A percentile compares a stretch with the other conserved stretches of the same genome.
These are phyloP conservation scores for Macaca mulatta DNA, from an alignment of 2,113 vertebrate genomes.

Conservation along the genomic window DNA sequence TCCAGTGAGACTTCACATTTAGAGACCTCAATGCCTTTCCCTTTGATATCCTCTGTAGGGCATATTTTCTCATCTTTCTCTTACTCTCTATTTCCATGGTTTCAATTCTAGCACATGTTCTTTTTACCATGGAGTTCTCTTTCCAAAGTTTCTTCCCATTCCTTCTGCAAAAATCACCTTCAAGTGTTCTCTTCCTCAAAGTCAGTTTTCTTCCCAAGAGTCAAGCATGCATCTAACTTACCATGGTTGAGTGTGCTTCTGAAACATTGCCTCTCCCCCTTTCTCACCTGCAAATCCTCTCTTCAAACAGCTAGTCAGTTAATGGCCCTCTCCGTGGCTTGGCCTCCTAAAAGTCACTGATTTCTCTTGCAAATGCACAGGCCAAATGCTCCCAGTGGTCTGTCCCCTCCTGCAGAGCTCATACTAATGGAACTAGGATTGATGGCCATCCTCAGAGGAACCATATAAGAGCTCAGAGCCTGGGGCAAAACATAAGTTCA, in stretches of 20 bases:
- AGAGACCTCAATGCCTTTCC: not conserved
- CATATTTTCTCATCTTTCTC: not conserved
- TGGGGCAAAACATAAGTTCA: not conserved
- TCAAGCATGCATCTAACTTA: not conserved
- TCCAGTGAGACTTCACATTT: not conserved
- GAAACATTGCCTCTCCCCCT: not conserved
- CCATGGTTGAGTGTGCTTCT: not conserved
- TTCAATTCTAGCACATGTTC: not conserved
- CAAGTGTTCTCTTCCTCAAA: not conserved
- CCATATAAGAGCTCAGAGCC: not conserved
- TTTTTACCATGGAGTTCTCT: not conserved
- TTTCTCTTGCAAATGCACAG: not conserved
- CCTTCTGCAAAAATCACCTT: not conserved
- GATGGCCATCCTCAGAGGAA: not conserved
- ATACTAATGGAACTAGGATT: slow-evolving; percentile 2
- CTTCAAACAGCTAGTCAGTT: not conserved
- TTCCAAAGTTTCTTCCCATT: not conserved
- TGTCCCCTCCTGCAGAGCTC: not conserved
- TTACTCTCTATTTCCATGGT: not conserved
- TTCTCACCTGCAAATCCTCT: not conserved
- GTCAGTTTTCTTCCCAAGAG: not conserved
- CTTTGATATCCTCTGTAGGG: not conserved
- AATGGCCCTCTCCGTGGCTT: not conserved
- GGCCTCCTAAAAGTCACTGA: not conserved
- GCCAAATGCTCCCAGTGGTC: not conserved